Evolutionary conservation across 2,113 vertebrate species (phyloP), one percentile per base, ranked within the genome.

Genomic region (Actenoides lindsayi): DNA sequence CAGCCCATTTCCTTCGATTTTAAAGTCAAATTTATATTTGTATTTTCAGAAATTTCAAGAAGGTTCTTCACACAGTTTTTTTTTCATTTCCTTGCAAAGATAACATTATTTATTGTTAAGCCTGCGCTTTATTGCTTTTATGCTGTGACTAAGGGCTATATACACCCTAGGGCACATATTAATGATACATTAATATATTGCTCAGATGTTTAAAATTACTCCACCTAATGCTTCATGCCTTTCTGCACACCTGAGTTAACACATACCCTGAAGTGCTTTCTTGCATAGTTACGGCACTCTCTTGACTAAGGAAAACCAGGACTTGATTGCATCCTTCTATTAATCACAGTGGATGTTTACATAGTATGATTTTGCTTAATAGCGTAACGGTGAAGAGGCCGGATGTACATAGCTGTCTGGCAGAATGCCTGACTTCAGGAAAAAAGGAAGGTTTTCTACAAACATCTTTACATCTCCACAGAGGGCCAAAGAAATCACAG

Each of bases 201-300:
- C 83, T 94, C 37, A 78, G 82, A 64, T 63, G 23, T 90, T 94
- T 90, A 80, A 94, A 96, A 91, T 94, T 85, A 96, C 51, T 92
- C 75, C 95, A 70, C 14, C 68, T 94, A 85, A 91, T 27, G 39
- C 53, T 95, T 91, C 77, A 65, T 83, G 53, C 67, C 35, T 90
- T 95, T 93, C 82, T 88, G 60, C 63, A 92, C 93, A 96, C 94
- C 93, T 95, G 87, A 91, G 51, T 88, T 94, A 93, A 96, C 70
- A 88, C 51, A 90, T 60, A 88, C 30, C 59, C 83, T 48, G 46
- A 39, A 92, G 90, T 86, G 54, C 85, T 91, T 89, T 74, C 71
- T 87, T 88, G 67, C 46, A 16, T 70, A 76, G 85, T 88, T 95
- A 88, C 42, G 86, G 68, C 75, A 88, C 79, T 80, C 78, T 63